These are phyloP conservation scores for Habrosyne pyritoides DNA, from an alignment of 2,888 invertebrate species.

Conservation along the genomic window DNA sequence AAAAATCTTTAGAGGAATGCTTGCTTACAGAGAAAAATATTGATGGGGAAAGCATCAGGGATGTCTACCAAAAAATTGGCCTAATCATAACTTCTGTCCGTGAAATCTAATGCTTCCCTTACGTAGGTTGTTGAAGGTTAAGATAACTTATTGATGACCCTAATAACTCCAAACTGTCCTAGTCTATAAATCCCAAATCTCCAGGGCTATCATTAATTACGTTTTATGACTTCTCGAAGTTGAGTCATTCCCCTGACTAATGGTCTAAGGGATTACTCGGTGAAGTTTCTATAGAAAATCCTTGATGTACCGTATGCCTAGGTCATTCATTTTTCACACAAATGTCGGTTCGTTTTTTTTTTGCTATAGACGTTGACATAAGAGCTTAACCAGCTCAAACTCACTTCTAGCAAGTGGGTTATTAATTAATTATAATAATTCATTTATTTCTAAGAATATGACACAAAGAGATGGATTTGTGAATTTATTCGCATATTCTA, in stretches of 20 bases:
- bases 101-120: background rate
- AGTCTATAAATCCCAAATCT: constrained; percentile 5
- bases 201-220: constrained; percentile 9
- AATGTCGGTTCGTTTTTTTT: no score
- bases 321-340: no score
- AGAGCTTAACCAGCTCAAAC: no score
- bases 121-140: background rate
- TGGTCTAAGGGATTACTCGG: constrained; percentile 16
- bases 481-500: no score
- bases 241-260: constrained; percentile 24
- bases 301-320: no score
- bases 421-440: no score
- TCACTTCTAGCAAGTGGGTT: no score
- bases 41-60: no score
- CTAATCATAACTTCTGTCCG: background rate
- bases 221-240: constrained; percentile 27
- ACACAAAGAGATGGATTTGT: no score
- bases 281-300: background rate
- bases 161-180: constrained; percentile 3
- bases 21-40: background rate
- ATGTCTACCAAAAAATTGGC: background rate
- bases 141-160: background rate
- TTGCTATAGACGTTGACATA: no score
- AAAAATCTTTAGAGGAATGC: background rate
- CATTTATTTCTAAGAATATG: no score